Conservation (phyloP, 2,797 vertebrate genomes). For the Gadopsis marmoratus region DNA sequence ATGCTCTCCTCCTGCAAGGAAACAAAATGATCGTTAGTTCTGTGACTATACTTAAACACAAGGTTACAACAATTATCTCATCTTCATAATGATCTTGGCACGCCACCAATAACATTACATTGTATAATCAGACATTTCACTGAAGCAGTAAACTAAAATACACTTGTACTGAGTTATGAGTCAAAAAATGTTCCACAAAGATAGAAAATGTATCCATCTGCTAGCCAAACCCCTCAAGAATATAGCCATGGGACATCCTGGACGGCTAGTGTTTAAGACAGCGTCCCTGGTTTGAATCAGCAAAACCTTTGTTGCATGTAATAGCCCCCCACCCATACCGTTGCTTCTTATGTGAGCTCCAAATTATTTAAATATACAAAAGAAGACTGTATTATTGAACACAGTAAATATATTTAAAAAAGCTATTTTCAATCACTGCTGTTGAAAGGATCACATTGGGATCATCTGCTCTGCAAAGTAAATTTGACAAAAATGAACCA, state of each 20-base stretch:
- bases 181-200: not conserved
- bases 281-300: not conserved
- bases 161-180: not conserved
- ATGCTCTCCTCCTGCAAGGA: slow-evolving; percentile 87
- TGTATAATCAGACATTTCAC: not conserved
- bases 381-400: not conserved
- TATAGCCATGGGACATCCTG: not conserved
- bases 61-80: not conserved
- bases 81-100: not conserved
- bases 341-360: not conserved
- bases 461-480: not conserved
- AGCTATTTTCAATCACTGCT: not conserved
- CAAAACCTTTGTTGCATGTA: not conserved
- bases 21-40: not conserved
- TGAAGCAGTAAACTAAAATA: not conserved
- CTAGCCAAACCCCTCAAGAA: not conserved
- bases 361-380: not conserved
- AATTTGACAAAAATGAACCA: not conserved
- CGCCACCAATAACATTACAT: not conserved
- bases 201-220: not conserved
- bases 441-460: not conserved
- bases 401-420: not conserved
- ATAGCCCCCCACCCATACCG: too few relatives aligned
- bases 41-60: not conserved
- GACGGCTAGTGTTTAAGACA: not conserved